Percentiles rank a stretch among this genome's conserved stretches.
These are phyloP conservation scores for Cynaeus angustus DNA, from an alignment of 2,888 invertebrate genomes.

Conservation along the genomic window DNA sequence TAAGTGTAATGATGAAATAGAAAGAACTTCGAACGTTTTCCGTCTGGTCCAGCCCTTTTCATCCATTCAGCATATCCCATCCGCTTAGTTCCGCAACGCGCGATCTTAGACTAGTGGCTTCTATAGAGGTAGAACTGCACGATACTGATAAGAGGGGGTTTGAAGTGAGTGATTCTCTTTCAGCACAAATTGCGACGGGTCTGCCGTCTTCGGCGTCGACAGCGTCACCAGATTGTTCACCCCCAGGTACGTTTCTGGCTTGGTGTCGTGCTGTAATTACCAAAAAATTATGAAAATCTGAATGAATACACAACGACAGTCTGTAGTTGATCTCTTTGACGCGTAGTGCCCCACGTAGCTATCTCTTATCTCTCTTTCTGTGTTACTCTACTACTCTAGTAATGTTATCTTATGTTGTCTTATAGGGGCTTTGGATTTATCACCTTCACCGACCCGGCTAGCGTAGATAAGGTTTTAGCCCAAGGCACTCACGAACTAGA, in stretches of 20 bases:
- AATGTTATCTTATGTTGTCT: slow-evolving; percentile 70
- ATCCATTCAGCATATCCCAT: slow-evolving; percentile 33
- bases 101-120: slow-evolving; percentile 57
- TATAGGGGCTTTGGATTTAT: slow-evolving; percentile 99
- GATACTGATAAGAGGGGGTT: slow-evolving; percentile 70
- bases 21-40: slow-evolving; percentile 16
- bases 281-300: slow-evolving; percentile 44
- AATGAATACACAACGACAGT: slow-evolving; percentile 42
- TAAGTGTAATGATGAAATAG: not conserved
- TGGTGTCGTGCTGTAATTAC: slow-evolving; percentile 64
- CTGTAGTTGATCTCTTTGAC: slow-evolving; percentile 52
- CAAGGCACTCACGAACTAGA: slow-evolving; percentile 99
- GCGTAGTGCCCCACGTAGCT: slow-evolving; percentile 65
- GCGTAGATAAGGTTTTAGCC: slow-evolving; percentile 99
- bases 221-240: slow-evolving; percentile 73
- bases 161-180: slow-evolving; percentile 73
- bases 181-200: slow-evolving; percentile 71
- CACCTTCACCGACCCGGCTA: slow-evolving; percentile 98
- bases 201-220: slow-evolving; percentile 72
- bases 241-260: slow-evolving; percentile 72
- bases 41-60: slow-evolving; percentile 40
- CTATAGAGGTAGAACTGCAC: slow-evolving; percentile 69
- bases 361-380: slow-evolving; percentile 56
- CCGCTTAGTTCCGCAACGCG: slow-evolving; percentile 49
- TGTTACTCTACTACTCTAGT: slow-evolving; percentile 59